Conservation (phyloP, 1,140 invertebrate species). For the Aphidius gifuensis region DNA sequence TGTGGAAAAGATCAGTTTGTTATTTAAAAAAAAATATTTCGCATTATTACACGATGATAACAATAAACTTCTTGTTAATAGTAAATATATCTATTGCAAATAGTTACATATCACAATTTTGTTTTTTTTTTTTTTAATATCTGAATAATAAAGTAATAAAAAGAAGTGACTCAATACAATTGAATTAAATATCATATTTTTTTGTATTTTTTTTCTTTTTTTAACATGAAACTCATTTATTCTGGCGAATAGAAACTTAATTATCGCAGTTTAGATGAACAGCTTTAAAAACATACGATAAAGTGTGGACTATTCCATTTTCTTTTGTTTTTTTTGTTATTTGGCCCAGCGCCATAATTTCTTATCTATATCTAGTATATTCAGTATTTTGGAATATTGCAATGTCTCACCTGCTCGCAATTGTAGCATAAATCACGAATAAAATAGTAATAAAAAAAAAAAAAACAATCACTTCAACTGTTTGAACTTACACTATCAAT, state of each 20-base stretch:
- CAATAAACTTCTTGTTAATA: slow-evolving; percentile 39
- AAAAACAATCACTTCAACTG: slow-evolving; percentile 1
- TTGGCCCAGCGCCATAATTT: too few species aligned
- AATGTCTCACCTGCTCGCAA: slow-evolving; percentile 42
- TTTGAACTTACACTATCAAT: background rate
- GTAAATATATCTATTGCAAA: slow-evolving; percentile 48
- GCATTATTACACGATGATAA: slow-evolving; percentile 8
- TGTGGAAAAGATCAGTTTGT: too few species aligned
- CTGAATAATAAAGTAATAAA: slow-evolving; percentile 35
- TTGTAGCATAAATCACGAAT: slow-evolving; percentile 14
- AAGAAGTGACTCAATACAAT: slow-evolving; percentile 16
- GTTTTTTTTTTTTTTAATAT: slow-evolving; percentile 13
- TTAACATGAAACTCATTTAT: background rate
- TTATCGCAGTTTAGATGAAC: too few species aligned
- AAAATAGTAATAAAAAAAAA: slow-evolving; percentile 19
- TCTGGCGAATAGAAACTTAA: background rate
- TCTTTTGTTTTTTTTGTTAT: too few species aligned
- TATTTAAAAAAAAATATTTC: too few species aligned
- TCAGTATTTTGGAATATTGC: slow-evolving; percentile 44
- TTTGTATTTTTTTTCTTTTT: slow-evolving; percentile 21
- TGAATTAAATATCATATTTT: slow-evolving; percentile 19
- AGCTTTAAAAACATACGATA: too few species aligned
- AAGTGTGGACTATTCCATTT: too few species aligned
- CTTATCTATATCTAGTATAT: too few species aligned
- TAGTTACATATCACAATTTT: slow-evolving; percentile 49